These are phyloP conservation scores for Cyanoderma ruficeps DNA, from an alignment of 2,113 vertebrate genomes.

Conservation along the genomic window DNA sequence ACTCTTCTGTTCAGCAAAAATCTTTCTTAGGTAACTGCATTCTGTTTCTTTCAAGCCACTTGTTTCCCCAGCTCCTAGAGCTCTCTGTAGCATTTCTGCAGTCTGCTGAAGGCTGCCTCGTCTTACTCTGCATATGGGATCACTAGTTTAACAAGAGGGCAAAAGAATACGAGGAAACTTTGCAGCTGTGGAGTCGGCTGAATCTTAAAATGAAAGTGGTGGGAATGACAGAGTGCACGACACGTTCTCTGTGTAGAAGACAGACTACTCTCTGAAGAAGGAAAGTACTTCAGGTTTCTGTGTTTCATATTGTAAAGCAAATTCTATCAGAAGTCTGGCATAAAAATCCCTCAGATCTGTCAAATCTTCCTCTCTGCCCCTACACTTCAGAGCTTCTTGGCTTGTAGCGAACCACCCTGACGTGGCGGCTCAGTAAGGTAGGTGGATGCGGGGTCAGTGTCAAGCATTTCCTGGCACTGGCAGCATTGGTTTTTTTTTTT, in stretches of 20 bases:
- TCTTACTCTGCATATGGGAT: neutral
- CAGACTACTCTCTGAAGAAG: neutral
- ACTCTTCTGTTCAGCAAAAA: neutral
- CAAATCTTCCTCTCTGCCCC: neutral
- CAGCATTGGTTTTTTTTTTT: neutral
- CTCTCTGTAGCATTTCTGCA: neutral
- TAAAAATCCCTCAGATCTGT: neutral
- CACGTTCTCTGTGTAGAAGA: neutral
- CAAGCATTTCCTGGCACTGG: neutral
- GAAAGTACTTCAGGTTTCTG: neutral
- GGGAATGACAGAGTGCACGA: neutral
- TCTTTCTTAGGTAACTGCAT: neutral
- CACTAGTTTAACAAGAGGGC: accelerated
- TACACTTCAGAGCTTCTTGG: neutral
- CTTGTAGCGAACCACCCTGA: neutral
- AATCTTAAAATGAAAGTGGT: neutral
- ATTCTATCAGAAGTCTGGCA: neutral
- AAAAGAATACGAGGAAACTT: neutral
- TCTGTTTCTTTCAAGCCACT: neutral
- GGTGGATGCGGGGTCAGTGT: neutral
- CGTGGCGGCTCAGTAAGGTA: neutral
- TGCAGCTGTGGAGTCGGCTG: neutral
- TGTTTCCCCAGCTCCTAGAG: neutral
- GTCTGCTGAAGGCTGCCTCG: neutral
- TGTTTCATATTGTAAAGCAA: neutral